Conservation (phyloP, 2,113 vertebrate genomes). For the Atherinomorus stipes region DNA sequence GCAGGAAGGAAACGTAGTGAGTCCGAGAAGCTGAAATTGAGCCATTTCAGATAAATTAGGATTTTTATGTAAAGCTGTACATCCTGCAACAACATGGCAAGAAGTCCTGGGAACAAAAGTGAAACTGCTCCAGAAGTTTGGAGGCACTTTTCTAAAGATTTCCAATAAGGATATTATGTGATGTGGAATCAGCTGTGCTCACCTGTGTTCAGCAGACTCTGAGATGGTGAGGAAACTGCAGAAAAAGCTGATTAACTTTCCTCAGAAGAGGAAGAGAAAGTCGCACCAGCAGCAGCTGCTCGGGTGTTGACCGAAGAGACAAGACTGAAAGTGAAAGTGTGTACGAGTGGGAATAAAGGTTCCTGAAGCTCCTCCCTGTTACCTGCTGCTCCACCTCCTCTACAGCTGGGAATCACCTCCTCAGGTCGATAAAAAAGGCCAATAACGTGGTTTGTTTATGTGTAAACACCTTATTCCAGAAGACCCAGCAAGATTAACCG, state of each 20-base stretch:
- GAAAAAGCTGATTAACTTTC: accelerated
- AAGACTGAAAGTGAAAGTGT: neutral
- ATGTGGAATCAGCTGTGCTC: neutral
- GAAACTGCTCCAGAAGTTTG: neutral
- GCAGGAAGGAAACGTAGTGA: too few relatives aligned
- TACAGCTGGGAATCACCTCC: too few relatives aligned
- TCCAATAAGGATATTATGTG: neutral
- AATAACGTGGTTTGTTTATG: too few relatives aligned
- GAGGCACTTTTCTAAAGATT: neutral
- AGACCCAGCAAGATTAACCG: too few relatives aligned
- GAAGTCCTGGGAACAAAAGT: neutral
- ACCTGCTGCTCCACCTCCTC: neutral
- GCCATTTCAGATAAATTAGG: too few relatives aligned
- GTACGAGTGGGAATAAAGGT: accelerated
- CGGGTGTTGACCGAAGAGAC: neutral
- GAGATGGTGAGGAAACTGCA: neutral
- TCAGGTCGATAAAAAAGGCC: too few relatives aligned
- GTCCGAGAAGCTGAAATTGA: too few relatives aligned
- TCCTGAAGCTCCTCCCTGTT: neutral
- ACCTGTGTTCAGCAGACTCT: neutral
- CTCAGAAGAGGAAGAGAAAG: neutral
- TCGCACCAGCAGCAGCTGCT: neutral
- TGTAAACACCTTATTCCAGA: too few relatives aligned
- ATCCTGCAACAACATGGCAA: too few relatives aligned
- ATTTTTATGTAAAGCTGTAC: too few relatives aligned